Evolutionary conservation across 2,797 vertebrate genomes (phyloP).

Genomic region (Sandelia bainsii): DNA sequence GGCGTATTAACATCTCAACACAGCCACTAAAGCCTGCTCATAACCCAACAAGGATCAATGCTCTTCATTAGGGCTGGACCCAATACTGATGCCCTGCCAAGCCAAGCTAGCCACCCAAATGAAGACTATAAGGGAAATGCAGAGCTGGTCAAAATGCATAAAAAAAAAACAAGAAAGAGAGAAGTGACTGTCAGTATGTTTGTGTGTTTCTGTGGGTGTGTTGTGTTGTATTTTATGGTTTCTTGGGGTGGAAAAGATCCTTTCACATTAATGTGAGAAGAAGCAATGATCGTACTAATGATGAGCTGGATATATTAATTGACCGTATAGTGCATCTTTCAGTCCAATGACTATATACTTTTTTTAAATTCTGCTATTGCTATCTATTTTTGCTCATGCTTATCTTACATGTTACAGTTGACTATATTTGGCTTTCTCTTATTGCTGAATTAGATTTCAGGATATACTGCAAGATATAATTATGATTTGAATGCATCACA

Average conservation of each 20-base stretch:
- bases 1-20: conserved; percentile 84
- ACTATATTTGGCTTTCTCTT: neutral
- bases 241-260: conserved; percentile 25
- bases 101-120: conserved; percentile 49
- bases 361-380: neutral
- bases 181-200: conserved; percentile 10
- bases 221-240: conserved; percentile 23
- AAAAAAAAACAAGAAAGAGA: conserved; percentile 1
- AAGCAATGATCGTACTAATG: conserved; percentile 26
- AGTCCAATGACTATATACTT: neutral
- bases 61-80: conserved; percentile 79
- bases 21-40: conserved; percentile 78
- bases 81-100: conserved; percentile 70
- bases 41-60: conserved; percentile 85
- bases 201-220: conserved; percentile 25
- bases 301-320: conserved; percentile 18
- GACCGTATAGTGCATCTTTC: conserved; percentile 4
- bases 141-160: conserved; percentile 58
- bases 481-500: too few relatives aligned
- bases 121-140: conserved; percentile 55
- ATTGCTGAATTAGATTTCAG: neutral
- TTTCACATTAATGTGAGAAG: conserved; percentile 26
- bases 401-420: too few relatives aligned
- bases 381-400: neutral
- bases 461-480: too few relatives aligned